A percentile compares a stretch with the other conserved stretches of the same genome.
These are phyloP conservation scores for Ceratosolen solmsi DNA, from an alignment of 1,140 invertebrate genomes.

Conservation along the genomic window DNA sequence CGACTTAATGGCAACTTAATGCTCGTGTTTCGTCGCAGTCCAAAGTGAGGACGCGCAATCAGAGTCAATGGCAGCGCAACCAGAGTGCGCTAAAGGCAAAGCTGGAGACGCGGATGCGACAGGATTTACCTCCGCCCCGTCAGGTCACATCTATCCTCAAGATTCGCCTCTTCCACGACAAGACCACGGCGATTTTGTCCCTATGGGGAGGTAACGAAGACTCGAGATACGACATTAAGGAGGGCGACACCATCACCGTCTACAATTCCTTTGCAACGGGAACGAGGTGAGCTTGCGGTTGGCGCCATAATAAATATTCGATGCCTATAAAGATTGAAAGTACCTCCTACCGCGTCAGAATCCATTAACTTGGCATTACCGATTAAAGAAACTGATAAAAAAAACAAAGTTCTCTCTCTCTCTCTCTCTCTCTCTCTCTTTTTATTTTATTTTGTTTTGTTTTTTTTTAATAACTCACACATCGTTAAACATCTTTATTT, in stretches of 20 bases:
- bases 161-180: slow-evolving; percentile 71
- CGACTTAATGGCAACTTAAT: too few species aligned
- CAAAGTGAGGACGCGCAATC: slow-evolving; percentile 25
- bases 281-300: slow-evolving; percentile 65
- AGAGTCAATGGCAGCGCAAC: slow-evolving; percentile 49
- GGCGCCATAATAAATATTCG: too few species aligned
- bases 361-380: too few species aligned
- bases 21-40: neutral
- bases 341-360: too few species aligned
- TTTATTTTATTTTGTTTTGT: too few species aligned
- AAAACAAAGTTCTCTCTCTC: too few species aligned
- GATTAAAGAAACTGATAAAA: too few species aligned
- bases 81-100: slow-evolving; percentile 61
- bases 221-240: slow-evolving; percentile 73
- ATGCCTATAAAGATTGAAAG: too few species aligned
- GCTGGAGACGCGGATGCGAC: slow-evolving; percentile 58
- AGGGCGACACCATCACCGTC: slow-evolving; percentile 73
- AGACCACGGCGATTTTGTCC: slow-evolving; percentile 72
- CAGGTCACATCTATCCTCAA: slow-evolving; percentile 74
- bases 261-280: slow-evolving; percentile 71
- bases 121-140: slow-evolving; percentile 61
- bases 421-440: too few species aligned
- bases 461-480: too few species aligned
- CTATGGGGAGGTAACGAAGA: slow-evolving; percentile 78
- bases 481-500: too few species aligned